These are phyloP conservation scores for Himalopsyche tibetana DNA, from an alignment of 2,888 invertebrate genomes.

Conservation along the genomic window DNA sequence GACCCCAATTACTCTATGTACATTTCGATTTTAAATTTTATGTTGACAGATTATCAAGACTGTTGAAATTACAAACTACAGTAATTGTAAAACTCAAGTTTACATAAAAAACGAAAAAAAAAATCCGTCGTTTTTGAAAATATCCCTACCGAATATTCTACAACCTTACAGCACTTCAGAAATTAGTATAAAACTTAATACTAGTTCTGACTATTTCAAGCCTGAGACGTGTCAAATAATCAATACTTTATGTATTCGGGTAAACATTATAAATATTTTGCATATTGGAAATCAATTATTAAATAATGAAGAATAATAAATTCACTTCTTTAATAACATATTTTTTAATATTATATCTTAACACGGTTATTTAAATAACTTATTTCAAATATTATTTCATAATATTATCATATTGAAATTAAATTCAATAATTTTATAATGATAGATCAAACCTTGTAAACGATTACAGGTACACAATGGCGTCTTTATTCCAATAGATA, in stretches of 20 bases:
- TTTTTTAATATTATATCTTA: no score
- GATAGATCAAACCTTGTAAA: no score
- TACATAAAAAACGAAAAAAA: neutral
- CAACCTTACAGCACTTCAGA: neutral
- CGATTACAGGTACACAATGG: constrained; percentile 52
- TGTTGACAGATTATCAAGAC: neutral
- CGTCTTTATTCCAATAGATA: constrained; percentile 46
- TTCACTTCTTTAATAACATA: no score
- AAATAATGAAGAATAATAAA: no score
- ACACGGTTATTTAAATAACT: no score
- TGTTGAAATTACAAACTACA: neutral
- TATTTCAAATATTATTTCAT: no score
- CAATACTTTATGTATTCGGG: neutral
- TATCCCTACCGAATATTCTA: constrained; percentile 23
- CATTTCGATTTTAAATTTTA: neutral
- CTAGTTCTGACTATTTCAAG: neutral
- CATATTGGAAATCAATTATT: no score
- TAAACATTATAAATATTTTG: neutral
- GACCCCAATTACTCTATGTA: neutral
- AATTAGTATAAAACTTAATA: neutral
- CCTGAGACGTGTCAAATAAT: neutral
- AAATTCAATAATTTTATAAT: no score
- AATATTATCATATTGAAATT: no score
- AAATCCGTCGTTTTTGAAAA: neutral
- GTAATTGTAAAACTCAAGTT: neutral